These are phyloP conservation scores for Phasia obesa DNA, from an alignment of 2,888 invertebrate species.

Conservation along the genomic window DNA sequence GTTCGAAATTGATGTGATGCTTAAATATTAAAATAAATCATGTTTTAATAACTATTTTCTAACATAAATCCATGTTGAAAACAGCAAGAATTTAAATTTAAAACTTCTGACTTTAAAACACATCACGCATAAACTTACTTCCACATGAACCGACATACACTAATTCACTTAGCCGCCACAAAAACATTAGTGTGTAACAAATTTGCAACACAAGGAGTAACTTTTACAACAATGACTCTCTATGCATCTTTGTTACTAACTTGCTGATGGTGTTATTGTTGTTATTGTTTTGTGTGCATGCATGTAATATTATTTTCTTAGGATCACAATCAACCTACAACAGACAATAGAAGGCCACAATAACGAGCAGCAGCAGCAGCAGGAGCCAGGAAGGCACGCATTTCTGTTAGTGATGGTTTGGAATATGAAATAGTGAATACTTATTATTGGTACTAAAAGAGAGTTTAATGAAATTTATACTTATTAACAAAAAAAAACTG, in stretches of 20 bases:
- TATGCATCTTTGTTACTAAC: conserved; percentile 38
- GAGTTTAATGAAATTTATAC: too few relatives aligned
- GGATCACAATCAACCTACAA: conserved; percentile 49
- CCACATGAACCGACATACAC: conserved; percentile 48
- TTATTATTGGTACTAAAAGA: too few relatives aligned
- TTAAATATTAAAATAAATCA: background rate
- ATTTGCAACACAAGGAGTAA: conserved; percentile 64
- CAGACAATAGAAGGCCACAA: conserved; percentile 54
- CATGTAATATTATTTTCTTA: conserved; percentile 57
- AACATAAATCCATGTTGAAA: conserved; percentile 9
- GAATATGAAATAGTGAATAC: background rate
- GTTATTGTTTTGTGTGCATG: conserved; percentile 26
- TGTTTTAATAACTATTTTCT: background rate
- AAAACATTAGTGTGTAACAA: conserved; percentile 57
- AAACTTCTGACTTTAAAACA: conserved; percentile 44
- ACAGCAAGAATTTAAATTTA: conserved; percentile 51
- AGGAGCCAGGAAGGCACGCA: conserved; percentile 28
- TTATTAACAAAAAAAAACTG: too few relatives aligned
- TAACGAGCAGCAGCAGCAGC: conserved; percentile 28
- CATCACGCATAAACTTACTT: conserved; percentile 55
- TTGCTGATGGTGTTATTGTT: conserved; percentile 15
- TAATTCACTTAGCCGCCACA: conserved; percentile 59
- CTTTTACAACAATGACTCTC: conserved; percentile 52
- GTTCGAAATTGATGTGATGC: too few relatives aligned
- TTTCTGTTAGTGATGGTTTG: conserved; percentile 6